phyloP scores from a whole-genome alignment of 2,113 vertebrate species.

The Azemiops feae region DNA sequence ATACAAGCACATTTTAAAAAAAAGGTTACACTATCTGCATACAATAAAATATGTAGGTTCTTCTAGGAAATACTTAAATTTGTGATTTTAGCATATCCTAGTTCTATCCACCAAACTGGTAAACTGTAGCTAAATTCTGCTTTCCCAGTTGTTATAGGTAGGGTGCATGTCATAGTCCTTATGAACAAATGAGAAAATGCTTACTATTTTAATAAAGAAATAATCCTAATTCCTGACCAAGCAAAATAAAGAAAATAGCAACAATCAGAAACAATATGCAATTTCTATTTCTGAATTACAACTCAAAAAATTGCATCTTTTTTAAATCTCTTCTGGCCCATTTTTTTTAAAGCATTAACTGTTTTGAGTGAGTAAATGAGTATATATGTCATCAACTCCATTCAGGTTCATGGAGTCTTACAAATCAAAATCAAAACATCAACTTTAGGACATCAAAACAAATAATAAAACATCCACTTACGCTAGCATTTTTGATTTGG shows the following conservation, averaged over 20 bases:
- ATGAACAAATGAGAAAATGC: background rate
- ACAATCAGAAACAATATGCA: background rate
- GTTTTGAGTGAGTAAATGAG: background rate
- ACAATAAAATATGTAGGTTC: background rate
- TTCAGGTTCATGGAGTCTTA: background rate
- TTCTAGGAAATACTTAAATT: background rate
- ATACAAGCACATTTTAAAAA: background rate
- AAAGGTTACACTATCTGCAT: background rate
- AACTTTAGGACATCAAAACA: background rate
- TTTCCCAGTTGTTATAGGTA: background rate
- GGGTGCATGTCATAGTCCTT: background rate
- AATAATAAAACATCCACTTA: conserved; percentile 73
- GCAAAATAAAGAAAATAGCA: background rate
- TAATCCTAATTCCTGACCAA: background rate
- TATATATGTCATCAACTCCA: background rate
- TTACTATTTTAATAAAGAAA: background rate
- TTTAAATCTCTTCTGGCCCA: background rate
- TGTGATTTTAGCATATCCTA: background rate
- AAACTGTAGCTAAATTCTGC: background rate
- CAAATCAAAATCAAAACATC: background rate
- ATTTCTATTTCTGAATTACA: background rate
- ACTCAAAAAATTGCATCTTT: background rate
- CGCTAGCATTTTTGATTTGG: conserved; percentile 87
- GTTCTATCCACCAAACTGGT: background rate
- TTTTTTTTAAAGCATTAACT: background rate